These are phyloP conservation scores for Aplidium turbinatum DNA, from an alignment of 23 tunicate species.

Conservation along the genomic window DNA sequence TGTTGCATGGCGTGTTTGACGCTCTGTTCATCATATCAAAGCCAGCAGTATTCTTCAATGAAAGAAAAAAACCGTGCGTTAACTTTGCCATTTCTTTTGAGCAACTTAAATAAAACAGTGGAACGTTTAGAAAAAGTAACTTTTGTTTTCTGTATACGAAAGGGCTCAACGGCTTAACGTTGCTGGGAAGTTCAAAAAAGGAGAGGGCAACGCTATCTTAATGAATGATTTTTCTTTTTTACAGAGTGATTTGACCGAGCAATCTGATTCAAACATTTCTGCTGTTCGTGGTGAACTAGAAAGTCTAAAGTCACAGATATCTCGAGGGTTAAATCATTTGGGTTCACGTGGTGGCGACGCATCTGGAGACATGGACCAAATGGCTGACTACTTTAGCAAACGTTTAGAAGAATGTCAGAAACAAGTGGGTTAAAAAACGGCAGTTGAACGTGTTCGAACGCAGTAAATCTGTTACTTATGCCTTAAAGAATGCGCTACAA, in stretches of 20 bases:
- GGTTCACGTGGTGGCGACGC: constrained; percentile 25
- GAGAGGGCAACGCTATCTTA: too few species aligned
- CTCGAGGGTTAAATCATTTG: constrained; percentile 64
- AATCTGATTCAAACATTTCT: constrained; percentile 50
- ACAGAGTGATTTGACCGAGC: constrained; percentile 28
- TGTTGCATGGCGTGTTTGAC: too few species aligned
- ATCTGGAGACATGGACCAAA: constrained; percentile 75
- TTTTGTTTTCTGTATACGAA: too few species aligned
- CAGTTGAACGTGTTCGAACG: background rate
- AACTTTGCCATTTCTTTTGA: too few species aligned
- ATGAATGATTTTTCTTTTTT: constrained; percentile 7
- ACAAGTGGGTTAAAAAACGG: constrained; percentile 45
- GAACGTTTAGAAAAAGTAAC: too few species aligned
- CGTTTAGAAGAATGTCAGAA: constrained; percentile 93
- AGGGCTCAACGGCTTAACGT: too few species aligned
- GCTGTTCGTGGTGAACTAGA: constrained; percentile 89
- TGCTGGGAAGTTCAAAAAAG: too few species aligned
- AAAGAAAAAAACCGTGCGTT: too few species aligned
- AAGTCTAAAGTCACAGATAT: constrained; percentile 70
- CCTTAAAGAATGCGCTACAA: too few species aligned
- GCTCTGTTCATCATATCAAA: too few species aligned
- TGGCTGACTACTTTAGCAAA: constrained; percentile 88
- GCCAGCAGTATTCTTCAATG: too few species aligned
- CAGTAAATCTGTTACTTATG: background rate
- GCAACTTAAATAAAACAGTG: too few species aligned